A percentile compares a stretch with the other conserved stretches of the same genome.
Evolutionary conservation across 2,888 invertebrate species (phyloP).

Genomic region (Fissipunctia ypsillon): DNA sequence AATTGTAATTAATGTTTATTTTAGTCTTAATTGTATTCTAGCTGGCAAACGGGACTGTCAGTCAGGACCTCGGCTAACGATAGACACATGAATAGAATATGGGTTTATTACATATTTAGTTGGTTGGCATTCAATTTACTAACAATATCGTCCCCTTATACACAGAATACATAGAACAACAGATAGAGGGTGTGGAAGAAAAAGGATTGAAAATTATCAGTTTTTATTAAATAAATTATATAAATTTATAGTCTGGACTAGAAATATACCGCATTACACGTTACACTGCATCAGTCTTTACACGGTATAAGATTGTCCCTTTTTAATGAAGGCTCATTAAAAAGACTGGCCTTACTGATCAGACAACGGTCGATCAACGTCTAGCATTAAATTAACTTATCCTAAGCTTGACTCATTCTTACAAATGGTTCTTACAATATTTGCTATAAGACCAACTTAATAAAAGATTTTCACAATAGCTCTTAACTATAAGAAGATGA

Average conservation of each 20-base stretch:
- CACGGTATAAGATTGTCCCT: neutral
- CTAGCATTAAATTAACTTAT: neutral
- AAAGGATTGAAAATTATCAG: neutral
- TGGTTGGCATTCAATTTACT: neutral
- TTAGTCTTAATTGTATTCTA: conserved; percentile 44
- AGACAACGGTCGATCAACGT: neutral
- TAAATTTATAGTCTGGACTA: no score
- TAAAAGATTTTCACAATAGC: neutral
- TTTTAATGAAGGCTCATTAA: neutral
- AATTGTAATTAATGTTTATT: conserved; percentile 50
- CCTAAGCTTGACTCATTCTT: neutral
- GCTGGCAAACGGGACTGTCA: conserved; percentile 32
- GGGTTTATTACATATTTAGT: neutral
- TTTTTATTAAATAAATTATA: no score
- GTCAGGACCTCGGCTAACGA: conserved; percentile 3
- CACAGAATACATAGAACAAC: neutral
- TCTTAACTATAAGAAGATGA: neutral
- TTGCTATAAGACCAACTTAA: neutral
- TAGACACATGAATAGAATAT: neutral
- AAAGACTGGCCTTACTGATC: neutral
- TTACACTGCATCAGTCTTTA: neutral
- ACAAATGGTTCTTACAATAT: neutral
- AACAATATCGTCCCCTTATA: neutral
- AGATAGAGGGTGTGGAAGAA: neutral
- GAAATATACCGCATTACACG: neutral